Conservation (phyloP, 1,140 invertebrate species). For the Daktulosphaira vitifoliae region DNA sequence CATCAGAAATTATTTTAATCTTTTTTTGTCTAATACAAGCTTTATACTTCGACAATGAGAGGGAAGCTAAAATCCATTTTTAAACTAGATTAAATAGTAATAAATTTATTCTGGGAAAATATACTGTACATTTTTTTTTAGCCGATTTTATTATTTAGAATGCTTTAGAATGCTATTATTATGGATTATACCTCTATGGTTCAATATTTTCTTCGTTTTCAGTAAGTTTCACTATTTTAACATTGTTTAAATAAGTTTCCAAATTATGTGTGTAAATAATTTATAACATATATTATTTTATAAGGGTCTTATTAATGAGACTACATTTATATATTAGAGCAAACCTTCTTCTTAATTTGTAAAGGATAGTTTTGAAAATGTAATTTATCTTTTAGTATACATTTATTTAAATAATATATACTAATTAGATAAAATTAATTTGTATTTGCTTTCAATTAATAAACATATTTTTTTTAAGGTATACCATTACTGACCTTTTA, state of each 20-base stretch:
- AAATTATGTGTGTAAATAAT: neutral
- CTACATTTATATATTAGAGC: too few relatives aligned
- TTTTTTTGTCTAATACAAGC: neutral
- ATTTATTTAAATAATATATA: too few relatives aligned
- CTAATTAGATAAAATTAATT: too few relatives aligned
- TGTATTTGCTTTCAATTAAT: too few relatives aligned
- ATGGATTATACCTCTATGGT: neutral
- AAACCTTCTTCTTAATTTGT: too few relatives aligned
- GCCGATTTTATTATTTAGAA: neutral
- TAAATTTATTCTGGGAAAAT: too few relatives aligned
- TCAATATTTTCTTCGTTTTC: neutral
- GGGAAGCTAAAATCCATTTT: too few relatives aligned
- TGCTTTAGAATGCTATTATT: neutral
- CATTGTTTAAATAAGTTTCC: neutral
- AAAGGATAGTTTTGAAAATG: too few relatives aligned
- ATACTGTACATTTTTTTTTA: neutral
- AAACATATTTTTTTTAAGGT: too few relatives aligned
- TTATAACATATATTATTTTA: neutral
- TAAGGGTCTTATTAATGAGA: neutral
- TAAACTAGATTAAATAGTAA: too few relatives aligned
- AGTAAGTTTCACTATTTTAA: neutral
- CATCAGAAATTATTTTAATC: neutral
- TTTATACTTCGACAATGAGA: neutral
- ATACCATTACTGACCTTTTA: too few relatives aligned
- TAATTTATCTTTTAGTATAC: too few relatives aligned